Evolutionary conservation across 2,888 invertebrate species (phyloP).

Genomic region (Meliscaeva auricollis): DNA sequence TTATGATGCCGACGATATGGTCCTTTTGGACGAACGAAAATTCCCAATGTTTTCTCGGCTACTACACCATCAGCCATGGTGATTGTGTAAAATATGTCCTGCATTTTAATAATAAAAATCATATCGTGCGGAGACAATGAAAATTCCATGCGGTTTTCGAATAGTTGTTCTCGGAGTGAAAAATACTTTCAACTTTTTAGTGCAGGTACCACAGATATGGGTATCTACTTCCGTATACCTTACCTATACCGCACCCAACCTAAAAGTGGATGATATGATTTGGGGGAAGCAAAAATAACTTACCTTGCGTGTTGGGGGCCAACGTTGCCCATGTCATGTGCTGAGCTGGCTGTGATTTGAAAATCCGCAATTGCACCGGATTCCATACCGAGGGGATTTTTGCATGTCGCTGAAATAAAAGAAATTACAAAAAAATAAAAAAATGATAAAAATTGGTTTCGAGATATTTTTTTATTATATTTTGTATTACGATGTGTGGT

Average conservation of each 20-base stretch:
- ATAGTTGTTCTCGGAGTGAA: constrained; percentile 59
- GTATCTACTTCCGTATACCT: background rate
- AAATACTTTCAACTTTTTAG: constrained; percentile 49
- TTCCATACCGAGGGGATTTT: constrained; percentile 91
- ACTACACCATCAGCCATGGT: background rate
- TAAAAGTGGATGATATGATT: background rate
- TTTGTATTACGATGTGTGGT: constrained; percentile 20
- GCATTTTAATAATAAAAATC: constrained; percentile 74
- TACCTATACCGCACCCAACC: background rate
- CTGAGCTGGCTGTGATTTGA: constrained; percentile 92
- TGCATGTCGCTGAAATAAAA: constrained; percentile 87
- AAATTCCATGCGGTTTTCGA: constrained; percentile 73
- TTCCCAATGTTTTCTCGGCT: constrained; percentile 33
- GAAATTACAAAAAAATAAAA: constrained; percentile 59
- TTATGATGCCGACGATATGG: constrained; percentile 15
- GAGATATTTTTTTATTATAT: constrained; percentile 32
- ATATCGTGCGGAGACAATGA: constrained; percentile 70
- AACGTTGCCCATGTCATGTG: constrained; percentile 91
- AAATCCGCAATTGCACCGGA: constrained; percentile 90
- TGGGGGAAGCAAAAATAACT: constrained; percentile 78
- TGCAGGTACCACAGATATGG: constrained; percentile 2
- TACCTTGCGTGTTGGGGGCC: constrained; percentile 94
- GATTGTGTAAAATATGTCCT: constrained; percentile 66
- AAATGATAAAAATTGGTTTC: constrained; percentile 41
- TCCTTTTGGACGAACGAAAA: constrained; percentile 45